Percentiles rank a stretch among this genome's conserved stretches.
These are phyloP conservation scores for Sylvia atricapilla DNA, from an alignment of 2,113 vertebrate genomes.

Conservation along the genomic window DNA sequence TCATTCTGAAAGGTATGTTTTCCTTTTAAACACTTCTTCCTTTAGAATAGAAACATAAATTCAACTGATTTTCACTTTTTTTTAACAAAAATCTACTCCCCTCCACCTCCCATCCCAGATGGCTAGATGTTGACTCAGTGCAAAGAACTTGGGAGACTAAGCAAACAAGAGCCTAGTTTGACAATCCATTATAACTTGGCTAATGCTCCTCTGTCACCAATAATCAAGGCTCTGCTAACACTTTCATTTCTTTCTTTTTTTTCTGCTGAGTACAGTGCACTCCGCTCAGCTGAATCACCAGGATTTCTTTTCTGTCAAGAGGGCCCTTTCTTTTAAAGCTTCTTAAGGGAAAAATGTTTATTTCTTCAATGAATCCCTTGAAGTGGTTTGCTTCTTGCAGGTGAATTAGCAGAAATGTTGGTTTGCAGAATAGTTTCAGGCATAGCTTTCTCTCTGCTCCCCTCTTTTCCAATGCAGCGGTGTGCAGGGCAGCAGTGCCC, in stretches of 20 bases:
- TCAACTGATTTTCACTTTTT: conserved; percentile 33
- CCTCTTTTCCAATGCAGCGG: background rate
- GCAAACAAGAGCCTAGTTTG: conserved; percentile 33
- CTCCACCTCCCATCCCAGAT: background rate
- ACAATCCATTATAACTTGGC: conserved; percentile 56
- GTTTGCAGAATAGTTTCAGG: background rate
- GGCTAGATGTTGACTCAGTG: conserved; percentile 17
- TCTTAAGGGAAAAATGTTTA: background rate
- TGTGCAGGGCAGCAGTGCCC: background rate
- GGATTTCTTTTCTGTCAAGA: conserved; percentile 3
- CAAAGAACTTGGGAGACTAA: conserved; percentile 49
- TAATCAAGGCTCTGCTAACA: conserved; percentile 48
- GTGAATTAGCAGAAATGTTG: background rate
- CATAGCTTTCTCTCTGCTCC: background rate
- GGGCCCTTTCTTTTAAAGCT: background rate
- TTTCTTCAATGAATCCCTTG: background rate
- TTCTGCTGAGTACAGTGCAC: background rate
- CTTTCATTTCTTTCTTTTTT: conserved; percentile 14
- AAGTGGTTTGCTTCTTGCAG: background rate
- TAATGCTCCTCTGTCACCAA: conserved; percentile 46
- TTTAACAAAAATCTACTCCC: conserved; percentile 18
- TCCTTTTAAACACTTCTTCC: conserved; percentile 53
- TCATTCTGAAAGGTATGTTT: conserved; percentile 50
- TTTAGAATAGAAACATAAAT: conserved; percentile 38
- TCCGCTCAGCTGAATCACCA: background rate